A percentile compares a stretch with the other conserved stretches of the same genome.
These are phyloP conservation scores for Plectrocnemia conspersa DNA, from an alignment of 1,140 invertebrate species.

Conservation along the genomic window DNA sequence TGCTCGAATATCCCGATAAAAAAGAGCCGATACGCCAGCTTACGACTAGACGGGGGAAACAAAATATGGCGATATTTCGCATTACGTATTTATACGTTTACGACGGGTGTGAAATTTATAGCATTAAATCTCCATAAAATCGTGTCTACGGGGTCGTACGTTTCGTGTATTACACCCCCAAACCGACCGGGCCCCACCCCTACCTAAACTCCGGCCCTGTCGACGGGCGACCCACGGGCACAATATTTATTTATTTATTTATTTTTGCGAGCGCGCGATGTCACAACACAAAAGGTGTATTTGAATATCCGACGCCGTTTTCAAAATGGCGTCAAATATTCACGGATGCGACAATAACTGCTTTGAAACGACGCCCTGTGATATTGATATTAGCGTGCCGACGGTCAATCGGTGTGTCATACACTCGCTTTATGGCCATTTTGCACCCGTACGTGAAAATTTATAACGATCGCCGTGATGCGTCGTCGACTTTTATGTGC, in stretches of 20 bases:
- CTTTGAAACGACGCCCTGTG: conserved; percentile 13
- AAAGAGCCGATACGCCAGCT: not conserved
- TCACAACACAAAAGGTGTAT: conserved; percentile 11
- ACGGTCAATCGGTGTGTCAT: no score
- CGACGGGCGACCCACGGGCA: no score
- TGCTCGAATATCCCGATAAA: conserved; percentile 3
- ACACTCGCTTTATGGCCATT: no score
- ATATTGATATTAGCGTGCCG: not conserved
- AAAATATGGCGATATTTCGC: conserved; percentile 35
- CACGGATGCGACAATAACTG: no score
- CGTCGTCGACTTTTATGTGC: no score
- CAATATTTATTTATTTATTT: conserved; percentile 15
- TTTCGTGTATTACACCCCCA: not conserved
- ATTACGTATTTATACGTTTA: conserved; percentile 35
- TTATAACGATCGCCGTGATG: no score
- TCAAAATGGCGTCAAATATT: no score
- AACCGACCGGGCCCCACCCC: no score
- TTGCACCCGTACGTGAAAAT: no score
- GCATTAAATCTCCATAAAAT: conserved; percentile 35
- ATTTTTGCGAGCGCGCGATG: conserved; percentile 4
- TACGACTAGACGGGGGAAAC: conserved; percentile 17
- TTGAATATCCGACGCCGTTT: conserved; percentile 15
- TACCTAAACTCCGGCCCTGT: no score
- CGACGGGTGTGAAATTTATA: conserved; percentile 34
- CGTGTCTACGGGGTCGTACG: conserved; percentile 27